Conservation (phyloP, 2,113 vertebrate species). For the Siphamia tubifer region DNA sequence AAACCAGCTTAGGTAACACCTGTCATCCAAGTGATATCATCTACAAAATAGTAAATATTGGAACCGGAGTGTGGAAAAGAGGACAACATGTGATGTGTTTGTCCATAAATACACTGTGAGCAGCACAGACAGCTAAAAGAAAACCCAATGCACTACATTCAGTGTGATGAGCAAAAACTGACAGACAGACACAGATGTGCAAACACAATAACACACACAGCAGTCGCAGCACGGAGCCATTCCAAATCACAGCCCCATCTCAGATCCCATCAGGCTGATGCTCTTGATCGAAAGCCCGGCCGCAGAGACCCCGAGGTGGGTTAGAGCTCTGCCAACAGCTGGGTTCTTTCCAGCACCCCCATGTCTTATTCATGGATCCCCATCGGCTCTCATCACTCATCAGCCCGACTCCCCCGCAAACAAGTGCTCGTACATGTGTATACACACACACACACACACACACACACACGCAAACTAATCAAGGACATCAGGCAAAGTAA, state of each 20-base stretch:
- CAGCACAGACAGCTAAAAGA: not conserved
- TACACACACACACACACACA: not conserved
- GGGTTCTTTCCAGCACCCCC: slow-evolving; percentile 54
- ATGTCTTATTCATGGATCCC: slow-evolving; percentile 66
- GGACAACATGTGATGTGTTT: not conserved
- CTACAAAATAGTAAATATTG: no score
- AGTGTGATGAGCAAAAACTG: slow-evolving; percentile 10
- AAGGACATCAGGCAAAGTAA: slow-evolving; percentile 38
- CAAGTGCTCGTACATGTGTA: not conserved
- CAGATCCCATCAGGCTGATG: slow-evolving; percentile 40
- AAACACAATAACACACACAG: slow-evolving; percentile 19
- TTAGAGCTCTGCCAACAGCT: slow-evolving; percentile 62
- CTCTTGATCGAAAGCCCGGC: slow-evolving; percentile 51
- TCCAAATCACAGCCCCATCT: slow-evolving; percentile 40
- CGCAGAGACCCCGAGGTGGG: slow-evolving; percentile 36
- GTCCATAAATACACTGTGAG: not conserved
- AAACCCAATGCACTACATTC: not conserved
- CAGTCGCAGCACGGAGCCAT: not conserved
- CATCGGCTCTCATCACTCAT: slow-evolving; percentile 63
- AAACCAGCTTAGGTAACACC: not conserved
- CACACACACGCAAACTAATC: slow-evolving; percentile 27
- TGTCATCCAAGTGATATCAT: not conserved
- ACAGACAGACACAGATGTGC: slow-evolving; percentile 13
- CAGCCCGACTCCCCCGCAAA: slow-evolving; percentile 25
- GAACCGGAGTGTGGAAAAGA: not conserved